Conservation (phyloP, 2,888 invertebrate genomes). For the Linnaemya tessellans region DNA sequence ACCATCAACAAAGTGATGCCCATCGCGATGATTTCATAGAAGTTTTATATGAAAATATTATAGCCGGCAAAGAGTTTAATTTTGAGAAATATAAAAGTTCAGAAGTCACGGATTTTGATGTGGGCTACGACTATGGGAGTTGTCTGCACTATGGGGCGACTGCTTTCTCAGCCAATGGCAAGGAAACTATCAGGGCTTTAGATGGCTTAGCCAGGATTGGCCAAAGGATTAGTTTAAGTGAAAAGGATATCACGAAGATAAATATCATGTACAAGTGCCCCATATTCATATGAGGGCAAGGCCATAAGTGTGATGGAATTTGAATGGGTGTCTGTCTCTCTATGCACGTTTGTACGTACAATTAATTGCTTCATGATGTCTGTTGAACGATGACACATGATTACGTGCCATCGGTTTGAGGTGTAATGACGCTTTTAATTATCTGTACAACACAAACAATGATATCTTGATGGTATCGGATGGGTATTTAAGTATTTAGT, state of each 20-base stretch:
- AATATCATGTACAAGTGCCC: slow-evolving; percentile 82
- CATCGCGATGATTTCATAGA: slow-evolving; percentile 88
- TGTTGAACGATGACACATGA: background rate
- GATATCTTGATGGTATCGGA: background rate
- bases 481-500: background rate
- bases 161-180: slow-evolving; percentile 89
- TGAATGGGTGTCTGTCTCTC: background rate
- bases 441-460: slow-evolving; percentile 8
- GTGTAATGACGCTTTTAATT: slow-evolving; percentile 22
- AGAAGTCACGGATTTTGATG: slow-evolving; percentile 86
- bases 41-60: slow-evolving; percentile 83
- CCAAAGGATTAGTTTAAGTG: slow-evolving; percentile 78
- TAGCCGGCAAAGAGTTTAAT: slow-evolving; percentile 87
- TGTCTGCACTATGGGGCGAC: slow-evolving; percentile 91
- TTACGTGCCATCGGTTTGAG: background rate
- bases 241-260: slow-evolving; percentile 79
- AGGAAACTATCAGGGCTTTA: slow-evolving; percentile 87
- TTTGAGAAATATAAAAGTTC: slow-evolving; percentile 87
- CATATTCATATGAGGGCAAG: slow-evolving; percentile 72
- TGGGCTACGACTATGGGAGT: slow-evolving; percentile 90
- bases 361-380: background rate
- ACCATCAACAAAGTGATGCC: slow-evolving; percentile 91
- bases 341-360: no score
- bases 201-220: slow-evolving; percentile 78
- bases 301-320: background rate